These are phyloP conservation scores for Hirundichthys speculiger DNA, from an alignment of 2,113 vertebrate genomes.

Conservation along the genomic window DNA sequence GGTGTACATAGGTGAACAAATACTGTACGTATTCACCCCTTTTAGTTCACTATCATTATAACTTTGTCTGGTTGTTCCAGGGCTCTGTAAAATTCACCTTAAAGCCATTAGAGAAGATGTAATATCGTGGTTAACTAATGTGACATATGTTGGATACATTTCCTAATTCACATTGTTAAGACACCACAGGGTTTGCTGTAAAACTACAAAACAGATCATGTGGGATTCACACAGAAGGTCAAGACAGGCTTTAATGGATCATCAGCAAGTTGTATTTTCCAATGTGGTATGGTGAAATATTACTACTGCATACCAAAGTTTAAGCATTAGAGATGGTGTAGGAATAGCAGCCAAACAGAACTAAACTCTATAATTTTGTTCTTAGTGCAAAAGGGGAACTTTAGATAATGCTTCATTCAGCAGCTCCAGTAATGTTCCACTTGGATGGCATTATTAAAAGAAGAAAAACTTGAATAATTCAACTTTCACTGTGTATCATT, in stretches of 20 bases:
- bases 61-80: slow-evolving; percentile 1
- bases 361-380: slow-evolving; percentile 42
- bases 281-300: slow-evolving; percentile 55
- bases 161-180: slow-evolving; percentile 17
- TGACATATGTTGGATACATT: slow-evolving; percentile 40
- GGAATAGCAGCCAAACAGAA: slow-evolving; percentile 38
- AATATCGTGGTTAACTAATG: slow-evolving; percentile 10
- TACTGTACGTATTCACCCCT: not conserved
- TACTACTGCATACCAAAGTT: slow-evolving; percentile 11
- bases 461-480: not conserved
- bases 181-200: slow-evolving; percentile 25
- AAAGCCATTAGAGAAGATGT: slow-evolving; percentile 17
- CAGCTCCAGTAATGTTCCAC: slow-evolving; percentile 22
- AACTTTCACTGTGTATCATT: too few species aligned
- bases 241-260: slow-evolving; percentile 39
- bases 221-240: slow-evolving; percentile 30
- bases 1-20: not conserved
- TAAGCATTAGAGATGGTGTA: slow-evolving; percentile 21
- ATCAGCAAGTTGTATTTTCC: slow-evolving; percentile 42
- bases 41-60: not conserved
- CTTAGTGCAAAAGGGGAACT: slow-evolving; percentile 8
- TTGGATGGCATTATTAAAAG: not conserved
- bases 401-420: slow-evolving; percentile 28
- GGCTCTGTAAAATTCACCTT: slow-evolving; percentile 20
- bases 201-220: slow-evolving; percentile 38